phyloP scores from a whole-genome alignment of 2,113 vertebrate species.

The Dicentrarchus labrax region DNA sequence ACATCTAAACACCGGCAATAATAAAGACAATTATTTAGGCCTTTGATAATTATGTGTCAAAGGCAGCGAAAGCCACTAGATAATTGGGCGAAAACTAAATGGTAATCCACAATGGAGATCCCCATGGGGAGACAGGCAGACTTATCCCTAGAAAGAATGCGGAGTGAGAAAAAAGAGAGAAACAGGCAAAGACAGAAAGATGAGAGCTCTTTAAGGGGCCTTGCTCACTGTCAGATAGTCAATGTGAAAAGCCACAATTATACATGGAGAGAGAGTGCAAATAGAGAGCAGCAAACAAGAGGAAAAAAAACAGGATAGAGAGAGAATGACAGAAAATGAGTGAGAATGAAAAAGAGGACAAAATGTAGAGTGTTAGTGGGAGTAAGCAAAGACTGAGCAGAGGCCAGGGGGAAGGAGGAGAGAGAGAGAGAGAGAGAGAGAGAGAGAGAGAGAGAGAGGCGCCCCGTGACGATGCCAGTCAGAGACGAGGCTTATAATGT shows the following conservation, averaged over 20 bases:
- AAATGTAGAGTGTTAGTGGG: slow-evolving; percentile 53
- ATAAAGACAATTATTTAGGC: slow-evolving; percentile 87
- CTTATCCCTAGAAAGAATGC: slow-evolving; percentile 78
- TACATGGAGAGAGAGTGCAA: slow-evolving; percentile 58
- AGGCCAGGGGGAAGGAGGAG: slow-evolving; percentile 58
- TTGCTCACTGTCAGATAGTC: slow-evolving; percentile 80
- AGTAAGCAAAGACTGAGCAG: slow-evolving; percentile 64
- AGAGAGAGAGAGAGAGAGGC: slow-evolving; percentile 46
- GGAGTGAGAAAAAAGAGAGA: slow-evolving; percentile 63
- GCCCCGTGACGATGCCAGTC: slow-evolving; percentile 74
- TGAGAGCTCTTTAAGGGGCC: slow-evolving; percentile 81
- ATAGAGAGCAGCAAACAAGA: slow-evolving; percentile 68
- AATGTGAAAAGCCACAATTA: slow-evolving; percentile 83
- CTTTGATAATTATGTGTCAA: slow-evolving; percentile 89
- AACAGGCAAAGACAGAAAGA: slow-evolving; percentile 72
- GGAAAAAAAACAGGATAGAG: slow-evolving; percentile 47
- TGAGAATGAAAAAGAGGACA: slow-evolving; percentile 48
- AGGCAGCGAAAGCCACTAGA: slow-evolving; percentile 85
- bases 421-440: slow-evolving; percentile 31
- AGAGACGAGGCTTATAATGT: slow-evolving; percentile 81
- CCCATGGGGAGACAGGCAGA: slow-evolving; percentile 77
- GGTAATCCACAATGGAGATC: slow-evolving; percentile 85
- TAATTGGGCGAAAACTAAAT: slow-evolving; percentile 87
- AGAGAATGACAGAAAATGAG: slow-evolving; percentile 63
- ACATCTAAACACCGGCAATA: slow-evolving; percentile 85